These are phyloP conservation scores for Macrosiphum euphorbiae DNA, from an alignment of 2,888 invertebrate species.

Conservation along the genomic window DNA sequence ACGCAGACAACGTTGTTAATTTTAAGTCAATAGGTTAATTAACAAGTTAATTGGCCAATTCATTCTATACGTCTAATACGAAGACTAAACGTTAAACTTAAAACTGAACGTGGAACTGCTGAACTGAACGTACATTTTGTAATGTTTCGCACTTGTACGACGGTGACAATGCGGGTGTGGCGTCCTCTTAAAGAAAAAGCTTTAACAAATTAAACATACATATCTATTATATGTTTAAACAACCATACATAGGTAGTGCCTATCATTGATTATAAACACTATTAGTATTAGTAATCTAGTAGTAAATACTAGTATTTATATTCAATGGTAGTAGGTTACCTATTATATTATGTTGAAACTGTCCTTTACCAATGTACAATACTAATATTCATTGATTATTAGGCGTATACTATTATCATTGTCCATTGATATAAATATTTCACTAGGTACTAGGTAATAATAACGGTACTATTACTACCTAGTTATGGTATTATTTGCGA, in stretches of 20 bases:
- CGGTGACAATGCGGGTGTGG: background rate
- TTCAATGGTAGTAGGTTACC: background rate
- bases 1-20: background rate
- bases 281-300: no score
- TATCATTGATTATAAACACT: background rate
- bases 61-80: background rate
- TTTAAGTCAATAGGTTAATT: background rate
- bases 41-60: background rate
- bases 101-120: background rate
- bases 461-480: no score
- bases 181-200: background rate
- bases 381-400: background rate
- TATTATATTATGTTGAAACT: background rate
- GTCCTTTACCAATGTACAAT: background rate
- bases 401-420: background rate
- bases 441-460: background rate
- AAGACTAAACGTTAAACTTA: background rate
- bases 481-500: background rate
- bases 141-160: background rate
- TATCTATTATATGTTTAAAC: background rate
- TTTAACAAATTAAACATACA: background rate
- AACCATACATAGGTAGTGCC: no score
- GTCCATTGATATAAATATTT: background rate
- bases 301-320: no score
- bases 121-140: background rate